These are phyloP conservation scores for Cacatua alba DNA, from an alignment of 2,113 vertebrate species.

Conservation along the genomic window DNA sequence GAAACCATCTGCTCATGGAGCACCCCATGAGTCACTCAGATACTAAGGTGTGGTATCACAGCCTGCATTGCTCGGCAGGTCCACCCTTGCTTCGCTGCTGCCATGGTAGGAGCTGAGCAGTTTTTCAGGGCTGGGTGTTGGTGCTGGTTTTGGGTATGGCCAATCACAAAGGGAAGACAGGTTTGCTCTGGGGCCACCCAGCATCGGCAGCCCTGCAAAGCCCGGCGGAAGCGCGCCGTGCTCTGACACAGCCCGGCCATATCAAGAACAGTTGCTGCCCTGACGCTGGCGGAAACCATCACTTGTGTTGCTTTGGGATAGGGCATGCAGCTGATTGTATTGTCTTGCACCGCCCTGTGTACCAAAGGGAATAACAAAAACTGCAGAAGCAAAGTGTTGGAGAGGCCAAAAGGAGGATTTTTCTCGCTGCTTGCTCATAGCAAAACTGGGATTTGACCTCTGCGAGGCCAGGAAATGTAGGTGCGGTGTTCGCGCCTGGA, in stretches of 20 bases:
- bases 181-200: background rate
- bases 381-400: background rate
- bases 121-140: background rate
- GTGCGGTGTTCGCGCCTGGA: background rate
- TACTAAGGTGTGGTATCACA: constrained; percentile 22
- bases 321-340: fast-evolving
- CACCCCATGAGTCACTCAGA: background rate
- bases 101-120: fast-evolving
- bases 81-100: background rate
- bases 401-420: background rate
- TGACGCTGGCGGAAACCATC: background rate
- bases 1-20: fast-evolving
- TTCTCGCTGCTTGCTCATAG: background rate
- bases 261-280: background rate
- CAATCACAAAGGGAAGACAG: fast-evolving
- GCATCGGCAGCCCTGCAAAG: background rate
- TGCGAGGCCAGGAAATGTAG: background rate
- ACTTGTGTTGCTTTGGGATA: background rate
- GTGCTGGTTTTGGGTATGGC: background rate
- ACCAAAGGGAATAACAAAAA: background rate
- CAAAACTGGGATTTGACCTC: background rate
- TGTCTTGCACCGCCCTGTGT: fast-evolving
- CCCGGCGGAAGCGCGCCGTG: fast-evolving
- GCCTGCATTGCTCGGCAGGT: background rate
- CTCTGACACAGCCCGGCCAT: background rate